Evolutionary conservation across 2,113 vertebrate species (phyloP).

Genomic region (Tricholaema leucomelas): DNA sequence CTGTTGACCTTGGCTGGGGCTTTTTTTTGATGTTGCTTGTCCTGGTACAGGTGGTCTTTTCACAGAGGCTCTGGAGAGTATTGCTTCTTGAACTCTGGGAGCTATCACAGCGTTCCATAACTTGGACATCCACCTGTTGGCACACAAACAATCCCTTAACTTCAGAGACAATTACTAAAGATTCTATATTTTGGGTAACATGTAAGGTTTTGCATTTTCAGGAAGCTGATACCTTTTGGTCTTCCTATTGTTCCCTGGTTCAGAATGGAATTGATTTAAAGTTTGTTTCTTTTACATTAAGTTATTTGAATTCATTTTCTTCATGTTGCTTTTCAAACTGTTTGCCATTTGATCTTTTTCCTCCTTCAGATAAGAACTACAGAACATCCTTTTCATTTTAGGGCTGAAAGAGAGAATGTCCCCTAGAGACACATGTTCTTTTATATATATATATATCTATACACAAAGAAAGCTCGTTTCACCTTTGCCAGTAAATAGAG

Average conservation of each 20-base stretch:
- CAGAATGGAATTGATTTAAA: not conserved
- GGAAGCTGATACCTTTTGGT: not conserved
- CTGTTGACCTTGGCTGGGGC: conserved; percentile 88
- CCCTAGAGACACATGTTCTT: not conserved
- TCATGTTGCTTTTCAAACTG: not conserved
- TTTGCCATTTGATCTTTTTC: not conserved
- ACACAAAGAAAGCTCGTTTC: not conserved
- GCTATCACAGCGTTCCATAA: conserved; percentile 93
- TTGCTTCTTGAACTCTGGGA: conserved; percentile 90
- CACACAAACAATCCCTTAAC: not conserved
- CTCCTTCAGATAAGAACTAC: not conserved
- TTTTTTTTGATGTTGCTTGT: conserved; percentile 73
- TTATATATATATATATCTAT: no score
- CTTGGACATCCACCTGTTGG: conserved; percentile 88
- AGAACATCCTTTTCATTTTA: not conserved
- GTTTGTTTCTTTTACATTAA: not conserved
- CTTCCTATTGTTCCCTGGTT: not conserved
- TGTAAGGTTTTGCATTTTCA: not conserved
- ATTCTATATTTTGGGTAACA: not conserved
- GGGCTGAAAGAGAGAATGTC: not conserved
- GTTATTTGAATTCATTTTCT: not conserved
- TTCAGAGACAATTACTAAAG: not conserved
- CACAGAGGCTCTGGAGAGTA: conserved; percentile 87
- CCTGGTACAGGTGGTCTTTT: conserved; percentile 73
- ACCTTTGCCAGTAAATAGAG: not conserved